Conservation (phyloP, 1,140 invertebrate genomes). For the Drosophila ironensis region DNA sequence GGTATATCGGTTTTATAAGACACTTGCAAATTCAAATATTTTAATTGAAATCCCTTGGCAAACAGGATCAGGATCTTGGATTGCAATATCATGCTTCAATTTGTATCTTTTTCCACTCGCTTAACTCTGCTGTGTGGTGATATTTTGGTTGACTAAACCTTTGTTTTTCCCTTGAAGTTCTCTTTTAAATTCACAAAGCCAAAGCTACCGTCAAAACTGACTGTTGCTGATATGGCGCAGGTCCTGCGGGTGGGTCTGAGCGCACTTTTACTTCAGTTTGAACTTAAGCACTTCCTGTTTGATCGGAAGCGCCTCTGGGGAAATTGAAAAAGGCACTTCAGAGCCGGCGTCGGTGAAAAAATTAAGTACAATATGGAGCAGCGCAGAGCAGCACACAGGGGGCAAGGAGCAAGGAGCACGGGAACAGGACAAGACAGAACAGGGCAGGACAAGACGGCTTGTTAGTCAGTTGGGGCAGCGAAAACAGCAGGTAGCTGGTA, state of each 20-base stretch:
- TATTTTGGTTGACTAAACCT: too few species aligned
- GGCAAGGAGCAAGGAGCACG: background rate
- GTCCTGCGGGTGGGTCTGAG: constrained; percentile 22
- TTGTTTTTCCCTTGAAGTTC: too few species aligned
- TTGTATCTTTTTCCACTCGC: background rate
- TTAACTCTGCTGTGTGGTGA: too few species aligned
- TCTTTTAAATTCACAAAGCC: too few species aligned
- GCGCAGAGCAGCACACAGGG: background rate
- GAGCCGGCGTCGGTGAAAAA: constrained; percentile 57
- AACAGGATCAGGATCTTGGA: too few species aligned
- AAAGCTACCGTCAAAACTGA: too few species aligned
- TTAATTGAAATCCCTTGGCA: too few species aligned
- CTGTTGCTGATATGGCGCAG: constrained; percentile 22
- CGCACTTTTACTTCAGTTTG: constrained; percentile 67
- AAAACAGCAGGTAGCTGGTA: constrained; percentile 17
- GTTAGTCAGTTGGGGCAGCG: constrained; percentile 27
- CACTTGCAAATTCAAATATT: too few species aligned
- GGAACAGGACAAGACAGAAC: constrained; percentile 2
- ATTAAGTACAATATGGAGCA: constrained; percentile 61
- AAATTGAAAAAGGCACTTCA: constrained; percentile 80
- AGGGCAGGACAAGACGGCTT: constrained; percentile 38
- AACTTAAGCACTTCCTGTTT: constrained; percentile 81
- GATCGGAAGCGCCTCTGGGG: constrained; percentile 77
- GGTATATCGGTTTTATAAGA: background rate
- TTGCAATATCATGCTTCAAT: too few species aligned